Evolutionary conservation across 2,797 vertebrate genomes (phyloP).

Genomic region (Acanthornis magna): DNA sequence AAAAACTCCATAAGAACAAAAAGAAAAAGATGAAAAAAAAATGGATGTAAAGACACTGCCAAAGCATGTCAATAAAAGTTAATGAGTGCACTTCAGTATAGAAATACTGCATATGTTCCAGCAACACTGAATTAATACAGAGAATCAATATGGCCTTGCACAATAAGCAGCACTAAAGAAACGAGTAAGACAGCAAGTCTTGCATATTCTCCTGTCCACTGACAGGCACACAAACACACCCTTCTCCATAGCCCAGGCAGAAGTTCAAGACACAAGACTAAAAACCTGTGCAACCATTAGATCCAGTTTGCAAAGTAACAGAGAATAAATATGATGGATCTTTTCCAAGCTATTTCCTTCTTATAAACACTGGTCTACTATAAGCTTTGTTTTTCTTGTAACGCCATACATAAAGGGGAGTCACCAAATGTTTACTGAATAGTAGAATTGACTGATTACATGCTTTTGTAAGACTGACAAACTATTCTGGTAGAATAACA

Average conservation of each 20-base stretch:
- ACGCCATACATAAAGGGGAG: not conserved
- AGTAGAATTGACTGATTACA: not conserved
- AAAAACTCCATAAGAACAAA: not conserved
- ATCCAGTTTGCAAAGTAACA: not conserved
- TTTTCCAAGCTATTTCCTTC: not conserved
- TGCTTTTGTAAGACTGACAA: not conserved
- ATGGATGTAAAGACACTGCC: not conserved
- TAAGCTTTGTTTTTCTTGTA: not conserved
- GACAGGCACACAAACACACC: conserved; percentile 19
- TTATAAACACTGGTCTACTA: not conserved
- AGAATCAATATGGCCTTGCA: conserved; percentile 62
- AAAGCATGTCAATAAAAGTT: not conserved
- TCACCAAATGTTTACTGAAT: not conserved
- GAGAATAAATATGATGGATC: not conserved
- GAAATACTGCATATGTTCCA: not conserved
- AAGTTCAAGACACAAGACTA: conserved; percentile 14
- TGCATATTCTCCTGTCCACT: conserved; percentile 19
- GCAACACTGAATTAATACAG: conserved; percentile 49
- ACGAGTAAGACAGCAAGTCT: conserved; percentile 16
- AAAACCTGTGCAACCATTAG: not conserved
- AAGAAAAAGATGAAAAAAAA: not conserved
- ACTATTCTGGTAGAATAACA: not conserved
- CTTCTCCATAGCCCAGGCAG: conserved; percentile 21
- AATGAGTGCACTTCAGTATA: not conserved
- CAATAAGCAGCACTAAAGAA: conserved; percentile 38